phyloP scores from a whole-genome alignment of 2,797 vertebrate species.

The Atherinosoma microstoma region DNA sequence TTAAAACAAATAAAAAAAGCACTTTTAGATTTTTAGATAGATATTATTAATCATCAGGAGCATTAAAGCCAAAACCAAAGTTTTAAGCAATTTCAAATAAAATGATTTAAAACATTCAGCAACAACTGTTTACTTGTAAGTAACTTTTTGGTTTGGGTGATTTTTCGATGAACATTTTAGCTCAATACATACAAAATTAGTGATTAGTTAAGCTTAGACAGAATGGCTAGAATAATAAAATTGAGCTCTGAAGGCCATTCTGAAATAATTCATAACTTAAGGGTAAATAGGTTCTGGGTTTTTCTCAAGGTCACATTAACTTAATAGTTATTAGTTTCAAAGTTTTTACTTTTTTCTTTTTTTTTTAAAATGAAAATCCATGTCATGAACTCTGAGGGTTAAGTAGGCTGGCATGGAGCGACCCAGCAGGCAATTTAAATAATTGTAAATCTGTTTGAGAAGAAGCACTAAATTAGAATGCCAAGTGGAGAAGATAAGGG shows the following conservation, averaged over 20 bases:
- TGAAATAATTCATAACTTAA: neutral
- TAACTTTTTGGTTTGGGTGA: neutral
- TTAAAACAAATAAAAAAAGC: neutral
- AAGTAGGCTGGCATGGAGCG: slow-evolving; percentile 2
- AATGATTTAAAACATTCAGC: neutral
- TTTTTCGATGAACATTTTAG: neutral
- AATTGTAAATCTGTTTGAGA: slow-evolving; percentile 15
- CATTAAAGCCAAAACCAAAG: neutral
- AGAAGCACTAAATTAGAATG: slow-evolving; percentile 13
- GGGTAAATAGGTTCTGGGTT: neutral
- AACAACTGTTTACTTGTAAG: neutral
- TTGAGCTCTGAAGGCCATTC: neutral
- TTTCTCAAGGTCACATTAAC: slow-evolving; percentile 4
- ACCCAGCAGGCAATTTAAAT: slow-evolving; percentile 25
- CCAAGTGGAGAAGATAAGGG: neutral
- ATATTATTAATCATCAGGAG: neutral
- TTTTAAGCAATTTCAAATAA: no score
- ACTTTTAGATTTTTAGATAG: neutral
- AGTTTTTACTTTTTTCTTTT: neutral
- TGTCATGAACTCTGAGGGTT: slow-evolving; percentile 14
- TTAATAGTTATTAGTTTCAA: slow-evolving; percentile 6
- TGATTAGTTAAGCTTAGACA: neutral
- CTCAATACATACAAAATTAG: neutral
- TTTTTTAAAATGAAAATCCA: neutral
- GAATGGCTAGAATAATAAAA: neutral